phyloP scores from a whole-genome alignment of 2,113 vertebrate species.

The Hemiscyllium ocellatum region DNA sequence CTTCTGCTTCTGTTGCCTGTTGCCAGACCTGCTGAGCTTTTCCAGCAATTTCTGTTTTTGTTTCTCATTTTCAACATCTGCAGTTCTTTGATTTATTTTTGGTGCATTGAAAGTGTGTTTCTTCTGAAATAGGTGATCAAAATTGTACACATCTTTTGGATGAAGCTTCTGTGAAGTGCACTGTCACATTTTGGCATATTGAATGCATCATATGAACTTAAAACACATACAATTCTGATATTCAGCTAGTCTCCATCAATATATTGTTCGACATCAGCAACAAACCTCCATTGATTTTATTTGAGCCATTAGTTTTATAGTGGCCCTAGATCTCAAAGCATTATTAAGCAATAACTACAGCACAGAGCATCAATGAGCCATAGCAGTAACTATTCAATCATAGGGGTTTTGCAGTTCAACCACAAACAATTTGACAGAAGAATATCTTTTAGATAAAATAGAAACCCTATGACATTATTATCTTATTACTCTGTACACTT shows the following conservation, averaged over 20 bases:
- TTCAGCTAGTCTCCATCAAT: background rate
- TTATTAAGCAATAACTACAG: background rate
- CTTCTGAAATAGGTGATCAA: too few relatives aligned
- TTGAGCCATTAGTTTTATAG: background rate
- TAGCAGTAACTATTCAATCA: background rate
- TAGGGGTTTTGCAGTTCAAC: background rate
- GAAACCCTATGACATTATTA: background rate
- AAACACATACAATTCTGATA: background rate
- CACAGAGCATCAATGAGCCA: background rate
- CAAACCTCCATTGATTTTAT: background rate
- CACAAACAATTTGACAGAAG: background rate
- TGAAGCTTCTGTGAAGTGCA: background rate
- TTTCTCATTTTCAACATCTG: too few relatives aligned
- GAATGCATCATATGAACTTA: background rate
- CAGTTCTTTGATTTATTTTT: too few relatives aligned
- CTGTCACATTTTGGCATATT: background rate
- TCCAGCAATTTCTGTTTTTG: too few relatives aligned
- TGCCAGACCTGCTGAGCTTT: too few relatives aligned
- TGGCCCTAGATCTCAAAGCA: background rate
- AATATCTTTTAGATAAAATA: background rate
- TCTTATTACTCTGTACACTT: background rate
- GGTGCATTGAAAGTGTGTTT: too few relatives aligned
- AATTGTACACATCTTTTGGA: background rate
- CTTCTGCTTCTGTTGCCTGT: too few relatives aligned
- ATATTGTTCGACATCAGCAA: background rate